Evolutionary conservation across 2,113 vertebrate genomes (phyloP).

Genomic region (Nipponia nippon): DNA sequence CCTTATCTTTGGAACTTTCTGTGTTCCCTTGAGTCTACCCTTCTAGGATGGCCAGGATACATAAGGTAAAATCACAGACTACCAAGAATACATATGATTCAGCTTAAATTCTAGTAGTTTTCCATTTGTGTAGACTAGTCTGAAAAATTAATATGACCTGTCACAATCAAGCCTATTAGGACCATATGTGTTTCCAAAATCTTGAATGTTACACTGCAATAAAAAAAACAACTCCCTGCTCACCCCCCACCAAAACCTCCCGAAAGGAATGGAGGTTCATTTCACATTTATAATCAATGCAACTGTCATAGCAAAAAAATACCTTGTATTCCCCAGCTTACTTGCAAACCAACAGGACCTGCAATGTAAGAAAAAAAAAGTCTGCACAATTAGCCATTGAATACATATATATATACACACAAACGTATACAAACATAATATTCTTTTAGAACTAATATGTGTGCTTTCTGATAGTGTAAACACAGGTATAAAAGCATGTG

Average conservation of each 20-base stretch:
- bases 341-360: slow-evolving; percentile 23
- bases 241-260: accelerated
- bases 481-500: slow-evolving; percentile 11
- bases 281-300: background rate
- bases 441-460: background rate
- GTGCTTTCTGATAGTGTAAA: background rate
- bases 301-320: background rate
- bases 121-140: background rate
- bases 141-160: background rate
- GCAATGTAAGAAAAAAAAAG: background rate
- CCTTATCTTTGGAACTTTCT: background rate
- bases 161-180: background rate
- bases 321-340: slow-evolving; percentile 9
- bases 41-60: background rate
- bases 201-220: background rate
- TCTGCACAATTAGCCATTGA: slow-evolving; percentile 45
- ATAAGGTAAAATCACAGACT: background rate
- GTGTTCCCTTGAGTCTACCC: background rate
- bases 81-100: background rate
- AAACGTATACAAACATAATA: background rate
- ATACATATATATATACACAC: background rate
- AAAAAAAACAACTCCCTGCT: background rate
- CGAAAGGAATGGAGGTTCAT: background rate
- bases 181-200: background rate
- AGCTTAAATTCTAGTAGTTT: background rate